Evolutionary conservation across 1,140 invertebrate genomes (phyloP), one percentile per base, ranked within the genome.

Genomic region (Diorhabda elongata): DNA sequence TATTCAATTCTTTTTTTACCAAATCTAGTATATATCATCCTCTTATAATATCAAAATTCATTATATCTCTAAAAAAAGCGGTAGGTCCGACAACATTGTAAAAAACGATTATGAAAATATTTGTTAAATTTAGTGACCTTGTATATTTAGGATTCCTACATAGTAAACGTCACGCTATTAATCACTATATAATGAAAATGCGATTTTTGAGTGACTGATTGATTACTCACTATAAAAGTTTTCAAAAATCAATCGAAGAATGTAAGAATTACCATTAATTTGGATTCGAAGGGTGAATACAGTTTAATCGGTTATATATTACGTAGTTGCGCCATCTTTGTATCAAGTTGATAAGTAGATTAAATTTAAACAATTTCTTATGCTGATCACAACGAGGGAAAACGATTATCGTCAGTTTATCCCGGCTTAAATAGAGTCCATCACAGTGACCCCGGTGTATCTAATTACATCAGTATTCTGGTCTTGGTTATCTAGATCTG

Each of bases 381-480:
- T 52, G 6, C 47, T 52, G 6, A n/a, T 52, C 47, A 52, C 61
- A 62, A 6, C 4, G 7, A 42, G 8, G 3, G 11, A 44, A 62
- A 64, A 42, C 68, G 42, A 69, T 69, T 69, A 69, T 64, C 63
- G 64, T 47, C 58, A 59, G 3, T 52, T 64, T 44, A 64, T 64
- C 57, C 44, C 11, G 43, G 44, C 44, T 6, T 43, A 42, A 42
- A 42, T 26, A 42, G 11, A 43, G 64, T 5, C 61, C 64, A 57
- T 44, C 8, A n/a, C 26, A n/a, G 57, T 43, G 63, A 11, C 56
- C 58, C 62, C 44, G 43, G 57, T 65, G 44, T 64, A 71, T 69
- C 69, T 75, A 73, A 75, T 75, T 75, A 74, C 73, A 75, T 75
- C 73, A 75, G 66, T 75, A 75, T 75, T 75, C 74, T 58, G 61